phyloP scores from a whole-genome alignment of 1,140 invertebrate genomes.

The Leguminivora glycinivorella region DNA sequence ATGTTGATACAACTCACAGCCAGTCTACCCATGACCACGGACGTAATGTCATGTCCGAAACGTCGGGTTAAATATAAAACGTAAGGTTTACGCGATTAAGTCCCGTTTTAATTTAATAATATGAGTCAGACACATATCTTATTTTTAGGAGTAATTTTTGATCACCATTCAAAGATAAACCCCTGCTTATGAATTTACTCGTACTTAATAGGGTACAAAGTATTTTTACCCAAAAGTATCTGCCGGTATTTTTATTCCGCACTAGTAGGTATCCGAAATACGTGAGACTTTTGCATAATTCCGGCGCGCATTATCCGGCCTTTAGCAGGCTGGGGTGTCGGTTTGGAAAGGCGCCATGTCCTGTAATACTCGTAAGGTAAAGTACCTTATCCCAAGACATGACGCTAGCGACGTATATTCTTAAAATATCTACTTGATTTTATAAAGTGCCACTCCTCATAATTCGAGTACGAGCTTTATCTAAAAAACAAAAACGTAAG shows the following conservation, averaged over 20 bases:
- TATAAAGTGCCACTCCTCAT: no score
- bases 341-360: conserved; percentile 43
- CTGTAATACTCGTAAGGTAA: conserved; percentile 29
- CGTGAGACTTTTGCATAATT: conserved; percentile 48
- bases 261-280: conserved; percentile 28
- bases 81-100: no score
- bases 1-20: no score
- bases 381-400: conserved; percentile 1
- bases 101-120: no score
- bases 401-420: neutral
- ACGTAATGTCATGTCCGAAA: no score
- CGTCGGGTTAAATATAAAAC: no score
- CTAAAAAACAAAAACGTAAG: no score
- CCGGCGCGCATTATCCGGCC: conserved; percentile 40
- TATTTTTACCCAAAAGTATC: conserved; percentile 2
- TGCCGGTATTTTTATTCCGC: neutral
- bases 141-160: no score
- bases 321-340: conserved; percentile 35
- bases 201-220: neutral
- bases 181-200: neutral
- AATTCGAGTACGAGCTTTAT: no score
- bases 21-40: no score
- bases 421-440: neutral
- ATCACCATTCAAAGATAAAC: neutral
- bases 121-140: no score